phyloP scores from a whole-genome alignment of 2,113 vertebrate genomes.

The Rallus limicola region DNA sequence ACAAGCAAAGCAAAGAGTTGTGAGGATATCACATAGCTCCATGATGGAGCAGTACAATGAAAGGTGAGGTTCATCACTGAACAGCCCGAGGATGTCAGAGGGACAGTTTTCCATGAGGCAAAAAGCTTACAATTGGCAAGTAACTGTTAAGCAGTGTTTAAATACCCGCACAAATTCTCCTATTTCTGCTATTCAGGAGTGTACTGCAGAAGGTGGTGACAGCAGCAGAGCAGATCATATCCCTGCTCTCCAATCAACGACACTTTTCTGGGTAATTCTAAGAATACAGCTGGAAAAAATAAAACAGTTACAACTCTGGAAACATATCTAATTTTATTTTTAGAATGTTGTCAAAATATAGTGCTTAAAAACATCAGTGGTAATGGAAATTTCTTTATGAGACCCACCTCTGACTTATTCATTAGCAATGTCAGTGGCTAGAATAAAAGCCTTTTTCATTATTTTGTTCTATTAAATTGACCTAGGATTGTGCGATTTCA shows the following conservation, averaged over 20 bases:
- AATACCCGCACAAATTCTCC: not conserved
- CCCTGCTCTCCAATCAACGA: not conserved
- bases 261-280: not conserved
- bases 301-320: not conserved
- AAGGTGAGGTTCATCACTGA: not conserved
- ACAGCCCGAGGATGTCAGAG: not conserved
- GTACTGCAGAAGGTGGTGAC: not conserved
- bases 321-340: constrained; percentile 4
- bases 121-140: not conserved
- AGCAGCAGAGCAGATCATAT: not conserved
- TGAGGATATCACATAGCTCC: not conserved
- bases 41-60: not conserved
- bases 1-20: not conserved
- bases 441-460: not conserved
- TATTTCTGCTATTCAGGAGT: not conserved
- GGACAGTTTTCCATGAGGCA: not conserved
- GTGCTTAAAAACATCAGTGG: not conserved
- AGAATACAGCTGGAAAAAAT: constrained; percentile 10
- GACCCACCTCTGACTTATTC: not conserved
- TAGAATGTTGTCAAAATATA: constrained; percentile 15
- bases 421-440: not conserved
- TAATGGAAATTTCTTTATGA: constrained; percentile 49
- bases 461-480: not conserved
- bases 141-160: not conserved
- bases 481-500: not conserved